Evolutionary conservation across 35 echinoderm and acorn worm species (phyloP).

Genomic region (Hemicentrotus pulcherrimus): DNA sequence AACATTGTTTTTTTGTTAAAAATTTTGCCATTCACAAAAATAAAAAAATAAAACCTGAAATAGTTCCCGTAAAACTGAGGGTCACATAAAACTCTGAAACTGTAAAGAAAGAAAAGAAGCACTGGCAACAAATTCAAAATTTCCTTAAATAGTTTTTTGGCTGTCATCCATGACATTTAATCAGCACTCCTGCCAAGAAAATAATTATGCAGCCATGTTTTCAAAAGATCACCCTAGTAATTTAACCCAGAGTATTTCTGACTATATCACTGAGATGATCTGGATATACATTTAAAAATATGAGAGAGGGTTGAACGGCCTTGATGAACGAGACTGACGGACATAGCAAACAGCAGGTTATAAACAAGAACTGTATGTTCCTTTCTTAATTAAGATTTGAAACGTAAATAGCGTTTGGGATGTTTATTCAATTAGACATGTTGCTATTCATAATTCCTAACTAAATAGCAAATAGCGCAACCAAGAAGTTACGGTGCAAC

Average conservation of each 20-base stretch:
- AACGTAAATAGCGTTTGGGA: not conserved
- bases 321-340: not conserved
- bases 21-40: too few species aligned
- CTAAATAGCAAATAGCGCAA: not conserved
- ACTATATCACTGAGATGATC: not conserved
- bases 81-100: not conserved
- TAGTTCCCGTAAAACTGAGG: not conserved
- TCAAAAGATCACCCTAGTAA: not conserved
- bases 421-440: not conserved
- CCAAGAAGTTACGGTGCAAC: not conserved
- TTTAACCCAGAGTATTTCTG: not conserved
- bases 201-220: slow-evolving; percentile 4
- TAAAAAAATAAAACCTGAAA: too few species aligned
- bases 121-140: not conserved
- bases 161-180: not conserved
- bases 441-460: not conserved
- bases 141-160: not conserved
- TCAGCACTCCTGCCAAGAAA: not conserved
- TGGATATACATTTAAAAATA: not conserved
- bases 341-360: not conserved
- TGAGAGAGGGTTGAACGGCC: not conserved
- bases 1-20: too few species aligned
- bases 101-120: not conserved
- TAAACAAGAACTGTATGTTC: not conserved
- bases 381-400: not conserved